A percentile compares a stretch with the other conserved stretches of the same genome.
These are phyloP conservation scores for Eupithecia insigniata DNA, from an alignment of 2,888 invertebrate genomes.

Conservation along the genomic window DNA sequence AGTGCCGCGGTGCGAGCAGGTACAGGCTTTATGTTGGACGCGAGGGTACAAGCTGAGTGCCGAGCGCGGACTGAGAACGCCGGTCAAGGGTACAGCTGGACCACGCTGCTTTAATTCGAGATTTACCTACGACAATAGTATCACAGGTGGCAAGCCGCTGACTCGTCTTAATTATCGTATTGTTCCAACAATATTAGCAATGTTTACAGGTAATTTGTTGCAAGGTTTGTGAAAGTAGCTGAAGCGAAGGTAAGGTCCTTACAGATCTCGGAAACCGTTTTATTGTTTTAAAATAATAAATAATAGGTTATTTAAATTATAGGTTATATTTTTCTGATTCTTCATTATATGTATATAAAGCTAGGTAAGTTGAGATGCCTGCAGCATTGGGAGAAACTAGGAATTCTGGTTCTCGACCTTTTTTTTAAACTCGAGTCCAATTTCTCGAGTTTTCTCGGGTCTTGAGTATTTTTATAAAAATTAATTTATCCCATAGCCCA, in stretches of 20 bases:
- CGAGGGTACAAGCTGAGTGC: conserved; percentile 71
- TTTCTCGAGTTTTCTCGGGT: too few species aligned
- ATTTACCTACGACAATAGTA: conserved; percentile 20
- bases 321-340: not conserved
- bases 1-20: conserved; percentile 53
- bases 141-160: conserved; percentile 19
- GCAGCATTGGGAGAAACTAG: too few species aligned
- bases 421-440: too few species aligned
- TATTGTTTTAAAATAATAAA: not conserved
- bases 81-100: conserved; percentile 73
- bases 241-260: conserved; percentile 17
- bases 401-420: too few species aligned
- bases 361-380: too few species aligned
- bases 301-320: not conserved
- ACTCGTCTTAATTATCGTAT: conserved; percentile 42
- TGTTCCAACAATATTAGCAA: conserved; percentile 40
- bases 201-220: conserved; percentile 29
- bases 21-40: conserved; percentile 61
- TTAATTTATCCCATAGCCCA: too few species aligned
- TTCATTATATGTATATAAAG: not conserved
- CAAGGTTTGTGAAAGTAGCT: conserved; percentile 34
- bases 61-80: conserved; percentile 73
- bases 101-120: conserved; percentile 38
- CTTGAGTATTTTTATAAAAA: too few species aligned
- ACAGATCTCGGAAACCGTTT: not conserved